These are phyloP conservation scores for Sphaeridia pumilis DNA, from an alignment of 2,888 invertebrate genomes.

Conservation along the genomic window DNA sequence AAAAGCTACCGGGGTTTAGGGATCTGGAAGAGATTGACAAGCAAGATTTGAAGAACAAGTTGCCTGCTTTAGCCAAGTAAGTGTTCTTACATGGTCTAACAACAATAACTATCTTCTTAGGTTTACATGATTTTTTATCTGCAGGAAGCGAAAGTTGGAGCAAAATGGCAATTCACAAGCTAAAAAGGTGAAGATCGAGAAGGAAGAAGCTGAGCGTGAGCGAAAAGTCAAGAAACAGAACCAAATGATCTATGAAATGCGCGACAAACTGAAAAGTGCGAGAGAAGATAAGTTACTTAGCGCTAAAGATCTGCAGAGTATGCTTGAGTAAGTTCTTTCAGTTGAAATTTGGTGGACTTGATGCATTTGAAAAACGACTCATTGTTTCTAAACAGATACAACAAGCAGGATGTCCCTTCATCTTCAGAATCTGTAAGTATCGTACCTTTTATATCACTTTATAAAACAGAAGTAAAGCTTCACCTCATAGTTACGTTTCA, in stretches of 20 bases:
- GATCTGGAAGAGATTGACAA: constrained; percentile 60
- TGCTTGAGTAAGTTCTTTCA: constrained; percentile 1
- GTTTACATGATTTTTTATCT: neutral
- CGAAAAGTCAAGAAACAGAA: constrained; percentile 59
- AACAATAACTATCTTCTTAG: neutral
- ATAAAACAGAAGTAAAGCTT: neutral
- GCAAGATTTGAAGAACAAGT: constrained; percentile 47
- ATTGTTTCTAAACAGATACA: constrained; percentile 51
- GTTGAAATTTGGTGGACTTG: too few relatives aligned
- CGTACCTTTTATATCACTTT: neutral
- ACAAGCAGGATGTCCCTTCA: constrained; percentile 56
- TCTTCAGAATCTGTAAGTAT: constrained; percentile 54
- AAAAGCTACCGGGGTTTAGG: constrained; percentile 63
- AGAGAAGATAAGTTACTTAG: constrained; percentile 41
- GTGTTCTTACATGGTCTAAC: constrained; percentile 5
- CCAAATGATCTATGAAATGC: constrained; percentile 52
- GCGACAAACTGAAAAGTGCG: constrained; percentile 49
- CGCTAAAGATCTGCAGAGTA: constrained; percentile 49
- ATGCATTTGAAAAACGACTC: too few relatives aligned
- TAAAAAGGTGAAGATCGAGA: constrained; percentile 11
- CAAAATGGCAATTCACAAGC: neutral
- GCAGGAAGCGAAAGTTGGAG: constrained; percentile 5
- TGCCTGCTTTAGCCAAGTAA: constrained; percentile 44
- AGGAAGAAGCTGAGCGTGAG: constrained; percentile 44
- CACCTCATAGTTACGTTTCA: constrained; percentile 27